phyloP scores from a whole-genome alignment of 2,888 invertebrate species.

The Platycheirus albimanus region DNA sequence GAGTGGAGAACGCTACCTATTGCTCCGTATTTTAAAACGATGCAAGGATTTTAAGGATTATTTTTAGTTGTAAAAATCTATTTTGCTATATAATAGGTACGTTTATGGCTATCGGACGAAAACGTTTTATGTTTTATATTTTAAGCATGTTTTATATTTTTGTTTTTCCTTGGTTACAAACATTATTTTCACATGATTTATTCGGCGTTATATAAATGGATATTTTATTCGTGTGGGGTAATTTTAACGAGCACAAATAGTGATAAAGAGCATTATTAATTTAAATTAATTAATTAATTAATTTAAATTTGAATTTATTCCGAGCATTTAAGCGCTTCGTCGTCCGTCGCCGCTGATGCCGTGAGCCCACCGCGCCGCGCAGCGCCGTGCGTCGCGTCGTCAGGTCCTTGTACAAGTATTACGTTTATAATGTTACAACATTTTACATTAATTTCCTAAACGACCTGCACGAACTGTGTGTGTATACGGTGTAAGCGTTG shows the following conservation, averaged over 20 bases:
- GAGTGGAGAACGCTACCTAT: not conserved
- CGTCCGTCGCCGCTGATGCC: no score
- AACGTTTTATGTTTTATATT: constrained; percentile 24
- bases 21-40: not conserved
- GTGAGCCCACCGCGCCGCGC: no score
- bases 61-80: not conserved
- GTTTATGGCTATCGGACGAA: not conserved
- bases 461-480: not conserved
- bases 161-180: constrained; percentile 7
- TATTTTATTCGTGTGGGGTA: constrained; percentile 42
- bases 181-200: constrained; percentile 48
- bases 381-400: no score
- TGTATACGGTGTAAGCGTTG: not conserved
- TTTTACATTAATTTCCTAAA: constrained; percentile 30
- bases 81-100: not conserved
- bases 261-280: constrained; percentile 52
- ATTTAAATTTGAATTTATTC: constrained; percentile 47
- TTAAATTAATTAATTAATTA: constrained; percentile 59
- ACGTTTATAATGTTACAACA: constrained; percentile 6
- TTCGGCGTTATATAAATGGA: constrained; percentile 44
- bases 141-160: no score
- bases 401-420: not conserved
- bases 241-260: constrained; percentile 54
- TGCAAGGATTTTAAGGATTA: not conserved
- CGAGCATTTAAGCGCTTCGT: constrained; percentile 6